Conservation (phyloP, 2,888 invertebrate genomes). For the Hyles lineata region DNA sequence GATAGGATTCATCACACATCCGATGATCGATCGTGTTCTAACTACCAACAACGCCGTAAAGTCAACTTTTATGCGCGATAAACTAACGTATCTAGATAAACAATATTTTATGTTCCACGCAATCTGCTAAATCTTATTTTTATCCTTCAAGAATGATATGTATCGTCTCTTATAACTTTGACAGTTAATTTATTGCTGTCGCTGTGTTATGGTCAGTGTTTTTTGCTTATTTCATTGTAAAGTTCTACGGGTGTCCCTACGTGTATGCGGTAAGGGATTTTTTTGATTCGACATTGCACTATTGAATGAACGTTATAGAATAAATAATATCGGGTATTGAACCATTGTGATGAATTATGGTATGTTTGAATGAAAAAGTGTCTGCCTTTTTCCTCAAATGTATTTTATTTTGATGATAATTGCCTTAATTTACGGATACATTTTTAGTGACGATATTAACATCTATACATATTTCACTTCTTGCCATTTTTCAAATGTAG, state of each 20-base stretch:
- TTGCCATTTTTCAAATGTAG: too few relatives aligned
- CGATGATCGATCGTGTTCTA: slow-evolving; percentile 68
- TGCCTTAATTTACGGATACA: too few relatives aligned
- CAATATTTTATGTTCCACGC: slow-evolving; percentile 78
- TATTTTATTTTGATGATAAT: too few relatives aligned
- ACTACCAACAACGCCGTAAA: slow-evolving; percentile 70
- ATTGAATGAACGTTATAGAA: slow-evolving; percentile 35
- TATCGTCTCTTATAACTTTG: slow-evolving; percentile 54
- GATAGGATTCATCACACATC: slow-evolving; percentile 51
- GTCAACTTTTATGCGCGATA: slow-evolving; percentile 75
- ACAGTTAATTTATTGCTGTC: slow-evolving; percentile 69
- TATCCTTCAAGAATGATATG: slow-evolving; percentile 48
- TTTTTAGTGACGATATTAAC: too few relatives aligned
- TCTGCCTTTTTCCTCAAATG: too few relatives aligned
- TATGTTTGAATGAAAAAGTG: too few relatives aligned
- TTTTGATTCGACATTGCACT: slow-evolving; percentile 19
- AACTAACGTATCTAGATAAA: slow-evolving; percentile 78
- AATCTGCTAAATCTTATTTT: slow-evolving; percentile 79
- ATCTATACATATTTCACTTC: too few relatives aligned
- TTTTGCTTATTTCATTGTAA: slow-evolving; percentile 50
- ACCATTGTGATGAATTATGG: too few relatives aligned
- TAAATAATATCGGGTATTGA: not conserved
- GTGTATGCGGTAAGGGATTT: slow-evolving; percentile 4
- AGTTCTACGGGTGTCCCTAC: slow-evolving; percentile 1
- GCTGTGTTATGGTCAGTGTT: slow-evolving; percentile 57